Base-by-base conservation (phyloP, 2,797 vertebrate genomes). In the Perodicticus potto region DNA sequence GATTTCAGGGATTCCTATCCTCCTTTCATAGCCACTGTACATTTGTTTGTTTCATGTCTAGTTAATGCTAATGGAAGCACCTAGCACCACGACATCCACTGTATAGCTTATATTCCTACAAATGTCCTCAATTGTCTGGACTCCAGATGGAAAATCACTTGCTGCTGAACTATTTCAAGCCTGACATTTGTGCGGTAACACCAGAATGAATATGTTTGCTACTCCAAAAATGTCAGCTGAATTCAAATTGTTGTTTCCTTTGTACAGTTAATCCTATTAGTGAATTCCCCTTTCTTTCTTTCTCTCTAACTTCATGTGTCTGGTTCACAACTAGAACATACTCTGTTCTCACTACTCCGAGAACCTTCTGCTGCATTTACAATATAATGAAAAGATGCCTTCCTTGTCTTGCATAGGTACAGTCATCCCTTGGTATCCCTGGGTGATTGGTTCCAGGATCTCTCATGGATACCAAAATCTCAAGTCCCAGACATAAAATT, bases 121-220 rank as follows among this genome's bases (percentile, higher is more conserved):
- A 99, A 87, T 99, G 95, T 99, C 99, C 1, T 99, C 99, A 65
- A 78, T 99, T 95, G 98, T 99, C 97, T 99, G 99, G 99, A 99
- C 98, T 91, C 98, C 98, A 94, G 99, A 99, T 83, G 99, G 99
- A 65, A 99, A 99, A 91, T 96, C 99, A 70, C 99, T 99, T 97
- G 98, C 99, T 10, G 97, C 99, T 98, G 99, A 99, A 67, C 99
- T 99, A 95, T 99, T 99, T 97, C 99, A 99, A 98, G 99, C 98
- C 9, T 98, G 99, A 91, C 98, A 99, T 7, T 98, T 99, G 17
- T 99, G 99, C 70, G 99, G 99, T 98, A 99, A 99, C 98, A 99
- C 98, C 7, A 99, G 99, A 98, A 99, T 99, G 98, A 99, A 99
- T 98, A 73, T 34, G 37, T 74, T 77, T 93, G 11, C 32, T 16